Evolutionary conservation across 2,797 vertebrate species (phyloP), one percentile per base, ranked within the genome.

Genomic region (Cossypha niveicapilla): DNA sequence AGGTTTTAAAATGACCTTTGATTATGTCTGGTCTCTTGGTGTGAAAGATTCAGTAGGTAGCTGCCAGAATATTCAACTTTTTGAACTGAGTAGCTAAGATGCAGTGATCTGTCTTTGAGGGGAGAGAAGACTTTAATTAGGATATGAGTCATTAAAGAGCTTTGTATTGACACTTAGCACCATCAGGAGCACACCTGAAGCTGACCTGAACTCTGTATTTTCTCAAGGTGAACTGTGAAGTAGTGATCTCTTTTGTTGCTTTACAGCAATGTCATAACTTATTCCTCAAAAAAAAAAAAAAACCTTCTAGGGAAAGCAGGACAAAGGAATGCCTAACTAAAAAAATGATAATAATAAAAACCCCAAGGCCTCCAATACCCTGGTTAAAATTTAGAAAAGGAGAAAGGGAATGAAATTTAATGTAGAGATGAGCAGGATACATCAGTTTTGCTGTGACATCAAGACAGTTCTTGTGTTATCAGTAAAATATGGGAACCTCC

Each of bases 111-210:
- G 34, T 76, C 32, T 92, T 93, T 75, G 13, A 77, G 53, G n/a
- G 13, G 32, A 91, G 21, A 17, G 48, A 91, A 83, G 44, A 4
- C 19, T 94, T 86, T 94, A 93, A 91, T 91, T 90, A 85, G 23
- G 32, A 90, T 92, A 93, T 35, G 39, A 79, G 47, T 82, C 68
- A 81, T 92, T 86, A 67, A 56, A 51, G 60, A 84, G 58, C 10
- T 86, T 68, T 73, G 50, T 89, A 5, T 58, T 76, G 75, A 77
- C 73, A 71, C 42, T 23, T 89, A 70, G 24, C 27, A 86, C 39
- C 57, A 61, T 39, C 27, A 62, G 44, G 7, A 84, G 37, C 45
- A 62, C 15, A 82, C 41, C 80, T 79, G 73, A 82, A 62, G n/a
- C 22, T 88, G 70, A 65, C 7, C 35, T 83, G 65, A 73, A 39